These are phyloP conservation scores for Plagodis dolabraria DNA, from an alignment of 2,888 invertebrate genomes.

Conservation along the genomic window DNA sequence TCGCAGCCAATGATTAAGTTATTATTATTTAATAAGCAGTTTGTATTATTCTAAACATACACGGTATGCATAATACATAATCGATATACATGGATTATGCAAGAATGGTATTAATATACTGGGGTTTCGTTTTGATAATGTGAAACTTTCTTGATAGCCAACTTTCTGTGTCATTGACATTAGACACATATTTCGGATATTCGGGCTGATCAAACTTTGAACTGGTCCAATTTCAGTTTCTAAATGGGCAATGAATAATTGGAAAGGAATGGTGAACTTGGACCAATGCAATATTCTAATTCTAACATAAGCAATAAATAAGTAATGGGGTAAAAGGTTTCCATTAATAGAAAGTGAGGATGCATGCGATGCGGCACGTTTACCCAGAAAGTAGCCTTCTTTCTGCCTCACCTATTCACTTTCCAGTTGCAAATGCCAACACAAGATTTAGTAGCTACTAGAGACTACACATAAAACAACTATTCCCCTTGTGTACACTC, in stretches of 20 bases:
- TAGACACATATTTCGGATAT: too few relatives aligned
- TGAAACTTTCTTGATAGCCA: slow-evolving; percentile 5
- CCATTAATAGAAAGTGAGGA: slow-evolving; percentile 3
- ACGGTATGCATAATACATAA: slow-evolving; percentile 7
- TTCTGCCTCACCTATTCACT: slow-evolving; percentile 2
- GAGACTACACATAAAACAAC: too few relatives aligned
- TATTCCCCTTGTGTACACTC: too few relatives aligned
- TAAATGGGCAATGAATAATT: too few relatives aligned
- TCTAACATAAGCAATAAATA: too few relatives aligned
- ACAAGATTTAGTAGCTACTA: neutral
- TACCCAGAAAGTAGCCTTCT: slow-evolving; percentile 1
- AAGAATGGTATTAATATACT: slow-evolving; percentile 3
- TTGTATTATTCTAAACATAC: slow-evolving; percentile 9
- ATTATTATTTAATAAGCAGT: slow-evolving; percentile 19
- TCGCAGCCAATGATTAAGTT: slow-evolving; percentile 12
- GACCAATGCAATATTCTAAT: too few relatives aligned
- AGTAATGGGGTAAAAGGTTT: neutral
- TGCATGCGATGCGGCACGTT: slow-evolving; percentile 5
- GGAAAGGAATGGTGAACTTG: too few relatives aligned
- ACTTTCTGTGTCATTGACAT: neutral
- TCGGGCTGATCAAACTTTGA: too few relatives aligned
- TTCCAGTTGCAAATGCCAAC: slow-evolving; percentile 10
- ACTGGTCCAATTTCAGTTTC: too few relatives aligned
- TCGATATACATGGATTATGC: slow-evolving; percentile 8
- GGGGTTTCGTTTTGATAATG: slow-evolving; percentile 9